phyloP scores from a whole-genome alignment of 2,113 vertebrate genomes.

The Amphiprion percula region DNA sequence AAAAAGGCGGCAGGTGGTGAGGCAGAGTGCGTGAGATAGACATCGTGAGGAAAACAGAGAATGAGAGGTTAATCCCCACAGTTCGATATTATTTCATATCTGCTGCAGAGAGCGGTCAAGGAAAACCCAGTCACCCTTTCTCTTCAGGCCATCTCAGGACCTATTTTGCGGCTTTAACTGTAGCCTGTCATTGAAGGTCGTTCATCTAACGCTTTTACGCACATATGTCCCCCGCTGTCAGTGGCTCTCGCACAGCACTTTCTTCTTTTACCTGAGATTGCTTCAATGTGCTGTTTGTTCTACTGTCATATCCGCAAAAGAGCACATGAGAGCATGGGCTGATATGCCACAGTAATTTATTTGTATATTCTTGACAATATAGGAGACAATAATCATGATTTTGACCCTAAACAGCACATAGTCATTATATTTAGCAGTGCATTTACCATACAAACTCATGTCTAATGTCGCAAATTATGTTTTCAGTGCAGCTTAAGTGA shows the following conservation, averaged over 20 bases:
- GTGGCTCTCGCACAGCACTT: background rate
- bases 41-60: slow-evolving; percentile 47
- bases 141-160: slow-evolving; percentile 32
- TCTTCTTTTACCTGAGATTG: slow-evolving; percentile 34
- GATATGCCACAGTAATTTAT: too few species aligned
- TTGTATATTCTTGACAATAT: too few species aligned
- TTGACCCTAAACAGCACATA: too few species aligned
- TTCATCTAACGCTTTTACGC: slow-evolving; percentile 37
- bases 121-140: slow-evolving; percentile 28
- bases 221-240: slow-evolving; percentile 39
- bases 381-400: too few species aligned
- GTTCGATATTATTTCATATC: slow-evolving; percentile 55
- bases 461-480: too few species aligned
- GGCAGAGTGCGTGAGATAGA: slow-evolving; percentile 31
- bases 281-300: slow-evolving; percentile 4
- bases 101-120: slow-evolving; percentile 21
- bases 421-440: too few species aligned
- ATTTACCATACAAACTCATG: too few species aligned
- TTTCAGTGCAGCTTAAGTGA: too few species aligned
- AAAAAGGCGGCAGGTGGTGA: slow-evolving; percentile 50
- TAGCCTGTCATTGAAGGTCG: slow-evolving; percentile 54
- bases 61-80: slow-evolving; percentile 57
- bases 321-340: background rate
- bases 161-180: slow-evolving; percentile 3
- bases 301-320: background rate